These are phyloP conservation scores for Acrossocheilus wenchowensis DNA, from an alignment of 2,797 vertebrate species.

Conservation along the genomic window DNA sequence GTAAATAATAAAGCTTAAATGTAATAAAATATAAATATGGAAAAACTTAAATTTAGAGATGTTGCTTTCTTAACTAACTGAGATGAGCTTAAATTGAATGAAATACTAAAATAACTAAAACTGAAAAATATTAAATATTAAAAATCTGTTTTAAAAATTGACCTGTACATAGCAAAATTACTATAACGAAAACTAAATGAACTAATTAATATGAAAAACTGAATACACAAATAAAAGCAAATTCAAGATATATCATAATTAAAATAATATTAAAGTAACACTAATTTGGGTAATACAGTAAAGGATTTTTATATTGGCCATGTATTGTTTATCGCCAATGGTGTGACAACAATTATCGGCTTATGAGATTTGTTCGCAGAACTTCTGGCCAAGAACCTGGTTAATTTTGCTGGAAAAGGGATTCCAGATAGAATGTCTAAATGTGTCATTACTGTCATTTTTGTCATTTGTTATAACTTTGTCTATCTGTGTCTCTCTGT, in stretches of 20 bases:
- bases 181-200: not conserved
- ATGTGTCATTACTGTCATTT: not conserved
- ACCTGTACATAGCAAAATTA: not conserved
- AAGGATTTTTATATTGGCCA: not conserved
- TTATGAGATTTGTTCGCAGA: not conserved
- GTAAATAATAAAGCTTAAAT: not conserved
- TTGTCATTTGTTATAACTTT: not conserved
- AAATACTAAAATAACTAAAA: not conserved
- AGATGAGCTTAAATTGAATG: not conserved
- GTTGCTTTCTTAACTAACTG: not conserved
- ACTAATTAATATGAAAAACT: not conserved
- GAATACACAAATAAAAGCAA: not conserved
- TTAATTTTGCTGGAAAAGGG: not conserved
- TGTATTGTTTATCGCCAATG: not conserved
- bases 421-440: not conserved
- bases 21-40: not conserved
- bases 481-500: not conserved
- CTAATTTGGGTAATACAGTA: not conserved
- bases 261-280: not conserved
- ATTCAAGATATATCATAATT: not conserved
- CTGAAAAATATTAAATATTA: not conserved
- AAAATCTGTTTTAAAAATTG: not conserved
- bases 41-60: not conserved
- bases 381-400: not conserved
- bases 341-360: not conserved